Evolutionary conservation across 2,888 invertebrate species (phyloP).

Genomic region (Troides aeacus): DNA sequence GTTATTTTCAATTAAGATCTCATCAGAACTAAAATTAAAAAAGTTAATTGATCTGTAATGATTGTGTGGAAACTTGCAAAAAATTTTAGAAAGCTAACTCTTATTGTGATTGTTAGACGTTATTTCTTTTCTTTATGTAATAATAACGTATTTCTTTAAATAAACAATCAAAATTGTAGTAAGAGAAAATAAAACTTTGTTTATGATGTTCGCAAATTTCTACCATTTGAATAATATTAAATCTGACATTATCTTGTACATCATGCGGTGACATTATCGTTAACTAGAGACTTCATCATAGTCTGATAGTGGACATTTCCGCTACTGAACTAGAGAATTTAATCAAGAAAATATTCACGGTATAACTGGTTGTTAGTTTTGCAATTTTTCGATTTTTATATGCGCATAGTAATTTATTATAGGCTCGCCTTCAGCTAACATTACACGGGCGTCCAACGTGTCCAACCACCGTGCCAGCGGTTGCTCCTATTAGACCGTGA

Average conservation of each 20-base stretch:
- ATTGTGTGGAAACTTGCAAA: not conserved
- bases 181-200: not conserved
- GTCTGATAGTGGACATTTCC: no score
- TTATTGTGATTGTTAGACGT: not conserved
- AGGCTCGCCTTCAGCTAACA: conserved; percentile 40
- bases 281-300: no score
- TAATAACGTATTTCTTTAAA: not conserved
- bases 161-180: not conserved
- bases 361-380: no score
- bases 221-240: not conserved
- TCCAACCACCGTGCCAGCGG: conserved; percentile 49
- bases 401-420: no score
- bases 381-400: no score
- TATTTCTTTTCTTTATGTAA: not conserved
- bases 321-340: no score
- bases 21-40: not conserved
- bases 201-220: not conserved
- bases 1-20: not conserved
- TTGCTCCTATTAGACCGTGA: conserved; percentile 70
- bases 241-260: not conserved
- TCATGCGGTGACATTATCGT: no score
- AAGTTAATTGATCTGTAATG: not conserved
- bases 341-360: no score
- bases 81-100: not conserved
- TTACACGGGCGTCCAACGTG: conserved; percentile 56